Evolutionary conservation across 2,888 invertebrate genomes (phyloP), one percentile per base, ranked within the genome.

Genomic region (Aphrophora alni): DNA sequence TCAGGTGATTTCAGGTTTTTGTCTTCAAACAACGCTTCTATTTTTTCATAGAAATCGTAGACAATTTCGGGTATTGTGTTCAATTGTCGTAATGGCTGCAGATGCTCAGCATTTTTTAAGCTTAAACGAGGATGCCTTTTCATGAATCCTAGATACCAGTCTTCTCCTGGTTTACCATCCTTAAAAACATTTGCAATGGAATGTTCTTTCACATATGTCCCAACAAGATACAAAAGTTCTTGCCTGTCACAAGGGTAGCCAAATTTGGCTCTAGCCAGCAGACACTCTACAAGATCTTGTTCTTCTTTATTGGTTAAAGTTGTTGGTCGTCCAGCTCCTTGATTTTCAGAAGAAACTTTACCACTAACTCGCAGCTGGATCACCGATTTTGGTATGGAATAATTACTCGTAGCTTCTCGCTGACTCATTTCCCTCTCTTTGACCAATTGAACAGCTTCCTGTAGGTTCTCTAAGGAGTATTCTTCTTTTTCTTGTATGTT

Each of bases 1-100:
- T 44, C 71, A 70, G 70, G 70, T n/a, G 70, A 26, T 27, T 26
- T 70, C 25, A 12, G 24, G 14, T 70, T 70, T 14, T 70, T 70
- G 25, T 70, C 70, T 21, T 70, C 27, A 21, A 26, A 70, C 25
- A 21, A 25, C 25, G 14, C 26, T 26, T 83, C 76, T 75, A 85
- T 81, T 77, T 83, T 80, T 28, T 83, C 78, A 82, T 84, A 85
- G 75, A 85, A 86, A 71, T 84, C 73, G 74, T 85, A 86, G 59
- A 85, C 83, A 17, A 86, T 80, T 28, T 84, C 78, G 26, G 85
- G 84, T 21, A 84, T 82, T 68, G 83, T 82, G 17, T 82, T 78
- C 21, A 80, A 74, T 77, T 76, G 83, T 72, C 85, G 80, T 38
- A 80, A 75, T 78, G 85, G 85, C 76, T 86, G 86, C 7, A 85